Evolutionary conservation across 2,888 invertebrate genomes (phyloP), one percentile per base, ranked within the genome.

Genomic region (Argyra leucocephala): DNA sequence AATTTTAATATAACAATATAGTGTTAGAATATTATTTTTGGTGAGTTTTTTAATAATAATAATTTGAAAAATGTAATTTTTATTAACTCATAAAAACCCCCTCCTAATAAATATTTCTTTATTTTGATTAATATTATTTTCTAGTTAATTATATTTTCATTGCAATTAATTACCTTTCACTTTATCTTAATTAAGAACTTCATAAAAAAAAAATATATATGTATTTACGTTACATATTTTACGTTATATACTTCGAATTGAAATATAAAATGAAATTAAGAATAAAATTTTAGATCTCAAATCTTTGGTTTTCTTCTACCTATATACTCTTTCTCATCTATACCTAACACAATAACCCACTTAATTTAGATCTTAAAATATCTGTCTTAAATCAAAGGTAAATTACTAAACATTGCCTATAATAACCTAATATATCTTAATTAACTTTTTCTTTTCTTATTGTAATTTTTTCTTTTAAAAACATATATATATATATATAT

Each of bases 71-170:
- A n/a, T n/a, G 18, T 1, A 48, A 48, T 18, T 9, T 48, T 48
- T 18, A 9, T 18, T 48, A 48, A 48, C 48, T 48, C 48, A 48
- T 48, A 48, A 48, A 48, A 15, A n/a, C n/a, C n/a, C n/a, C n/a
- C n/a, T 48, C 48, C 12, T 48, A 48, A 48, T 48, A 48, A 48
- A 48, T 48, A 18, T 48, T 48, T 31, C 31, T 31, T 31, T 31
- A 31, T 31, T 48, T 48, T 18, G n/a, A 18, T 48, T n/a, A 12
- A 48, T n/a, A 48, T 18, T 48, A 48, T 48, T 48, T 48, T 48
- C 48, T 48, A 48, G 48, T 48, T 48, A 48, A 48, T 48, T 48
- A 48, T n/a, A 48, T 48, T 48, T 48, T 48, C 18, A 48, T 48
- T 18, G 12, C 48, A 48, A 48, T 48, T 48, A 48, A 48, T 48